Base-by-base conservation (phyloP, 2,888 invertebrate species). In the Dysmachus trigonus region DNA sequence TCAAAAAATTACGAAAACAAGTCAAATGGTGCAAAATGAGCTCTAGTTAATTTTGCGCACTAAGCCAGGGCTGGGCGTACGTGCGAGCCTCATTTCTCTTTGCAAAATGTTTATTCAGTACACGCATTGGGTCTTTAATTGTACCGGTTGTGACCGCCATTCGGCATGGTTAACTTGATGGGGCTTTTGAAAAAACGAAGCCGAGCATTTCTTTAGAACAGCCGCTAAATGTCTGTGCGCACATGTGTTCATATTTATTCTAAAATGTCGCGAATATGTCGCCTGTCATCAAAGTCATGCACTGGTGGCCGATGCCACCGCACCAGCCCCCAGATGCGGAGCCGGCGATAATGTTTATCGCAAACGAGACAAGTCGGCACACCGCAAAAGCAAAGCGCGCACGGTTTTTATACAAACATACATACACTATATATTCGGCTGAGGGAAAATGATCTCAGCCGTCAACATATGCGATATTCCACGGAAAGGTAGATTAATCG, bases 251-350 rank as follows among this genome's bases (percentile, higher is more conserved):
- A 62, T 81, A 81, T 81, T 81, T 81, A 81, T 81, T 81, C 27
- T 62, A 47, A 81, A 81, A 81, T 33, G 81, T 81, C 35, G 81
- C 81, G 81, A 81, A 81, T 81, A 81, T 81, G 81, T 81, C 81
- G 81, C 81, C 53, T 81, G 81, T 81, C 81, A 81, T 81, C 81
- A 81, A 81, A 81, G 81, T 81, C 81, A 81, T 81, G 81, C 53
- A 62, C 31, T 27, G 47, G 27, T 47, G 81, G 31, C 33, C 81
- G 81, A 53, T 81, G 62, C 27, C 22, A 62, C 62, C 62, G 22
- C 27, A 22, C 27, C 62, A 62, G 81, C 22, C 81, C n/a, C 31
- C 81, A 81, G 81, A 81, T 81, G 81, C 7, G 62, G 27, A 62
- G 62, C 22, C 47, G 33, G 47, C 62, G 81, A 81, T 81, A 81